Conservation (phyloP, 2,113 vertebrate species). For the Chamaea fasciata region DNA sequence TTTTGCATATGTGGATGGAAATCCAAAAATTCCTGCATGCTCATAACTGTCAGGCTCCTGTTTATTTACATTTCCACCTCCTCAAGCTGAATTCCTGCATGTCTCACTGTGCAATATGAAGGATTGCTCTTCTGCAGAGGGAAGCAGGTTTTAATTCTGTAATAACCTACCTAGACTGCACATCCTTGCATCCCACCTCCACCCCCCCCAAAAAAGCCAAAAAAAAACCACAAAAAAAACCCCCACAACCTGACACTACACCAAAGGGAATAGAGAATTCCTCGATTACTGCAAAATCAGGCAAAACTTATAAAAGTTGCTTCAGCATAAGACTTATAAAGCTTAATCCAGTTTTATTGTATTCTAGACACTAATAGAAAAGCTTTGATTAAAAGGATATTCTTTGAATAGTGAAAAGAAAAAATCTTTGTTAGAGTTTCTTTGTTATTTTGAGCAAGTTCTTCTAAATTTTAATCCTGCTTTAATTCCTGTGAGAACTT, state of each 20-base stretch:
- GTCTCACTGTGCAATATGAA: background rate
- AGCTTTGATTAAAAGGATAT: background rate
- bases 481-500: background rate
- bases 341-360: background rate
- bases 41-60: background rate
- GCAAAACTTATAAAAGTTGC: background rate
- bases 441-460: background rate
- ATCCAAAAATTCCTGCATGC: background rate
- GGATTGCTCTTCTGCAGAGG: background rate
- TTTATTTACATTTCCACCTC: background rate
- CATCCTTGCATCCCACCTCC: background rate
- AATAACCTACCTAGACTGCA: background rate
- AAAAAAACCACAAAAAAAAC: background rate
- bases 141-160: background rate
- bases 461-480: background rate
- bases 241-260: background rate
- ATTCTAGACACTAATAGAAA: background rate
- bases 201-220: background rate
- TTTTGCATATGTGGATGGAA: background rate
- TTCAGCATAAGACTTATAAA: background rate
- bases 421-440: background rate
- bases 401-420: background rate
- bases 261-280: background rate
- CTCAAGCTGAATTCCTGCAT: background rate
- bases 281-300: background rate